Conservation (phyloP, 1,140 invertebrate species). For the Paraescarpia echinospica region DNA sequence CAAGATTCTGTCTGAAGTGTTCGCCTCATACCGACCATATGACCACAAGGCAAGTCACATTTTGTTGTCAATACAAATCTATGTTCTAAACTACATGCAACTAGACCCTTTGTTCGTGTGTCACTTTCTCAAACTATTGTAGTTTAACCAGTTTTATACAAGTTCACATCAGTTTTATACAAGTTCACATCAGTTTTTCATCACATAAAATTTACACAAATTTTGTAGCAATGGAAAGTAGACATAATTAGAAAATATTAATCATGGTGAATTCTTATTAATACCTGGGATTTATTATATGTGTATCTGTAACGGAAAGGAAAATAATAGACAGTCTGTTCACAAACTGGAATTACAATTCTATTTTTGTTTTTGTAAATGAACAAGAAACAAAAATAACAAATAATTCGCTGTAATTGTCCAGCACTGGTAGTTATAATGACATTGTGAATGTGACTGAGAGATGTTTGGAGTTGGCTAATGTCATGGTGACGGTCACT, state of each 20-base stretch:
- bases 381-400: neutral
- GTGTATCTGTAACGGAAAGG: neutral
- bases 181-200: neutral
- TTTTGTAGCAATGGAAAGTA: no score
- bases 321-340: neutral
- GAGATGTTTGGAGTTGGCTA: neutral
- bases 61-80: neutral
- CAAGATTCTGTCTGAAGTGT: constrained; percentile 84
- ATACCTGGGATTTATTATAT: constrained; percentile 14
- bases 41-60: constrained; percentile 57
- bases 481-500: neutral
- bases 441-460: neutral
- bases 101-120: neutral
- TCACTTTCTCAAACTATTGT: no score
- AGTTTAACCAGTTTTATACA: no score
- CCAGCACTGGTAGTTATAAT: neutral
- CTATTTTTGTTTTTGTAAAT: neutral
- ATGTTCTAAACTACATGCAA: neutral
- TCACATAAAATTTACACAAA: neutral
- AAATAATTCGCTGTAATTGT: neutral
- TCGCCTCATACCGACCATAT: constrained; percentile 89
- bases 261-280: neutral
- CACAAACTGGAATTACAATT: neutral
- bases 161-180: no score
- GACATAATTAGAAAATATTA: neutral